Base-by-base conservation (phyloP, 2,113 vertebrate genomes). In the Oncorhynchus gorbuscha region DNA sequence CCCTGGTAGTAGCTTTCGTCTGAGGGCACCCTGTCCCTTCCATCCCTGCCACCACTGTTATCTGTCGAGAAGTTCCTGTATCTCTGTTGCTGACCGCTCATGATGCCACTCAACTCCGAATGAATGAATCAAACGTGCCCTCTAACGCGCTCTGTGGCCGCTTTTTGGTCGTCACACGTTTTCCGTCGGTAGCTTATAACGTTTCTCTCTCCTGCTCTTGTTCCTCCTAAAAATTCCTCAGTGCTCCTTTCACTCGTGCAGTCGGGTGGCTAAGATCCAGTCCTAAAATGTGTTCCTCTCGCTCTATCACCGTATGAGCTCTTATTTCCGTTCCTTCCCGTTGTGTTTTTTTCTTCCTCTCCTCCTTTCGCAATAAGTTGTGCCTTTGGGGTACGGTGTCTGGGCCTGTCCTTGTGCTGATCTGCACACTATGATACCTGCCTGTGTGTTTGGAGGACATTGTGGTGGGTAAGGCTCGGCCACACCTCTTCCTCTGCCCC, bases 1-100 rank as follows among this genome's bases (percentile, higher is more conserved):
- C 91, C 93, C 80, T 92, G 93, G 86, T 92, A 93, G 78, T 87
- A 89, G 20, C 75, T 82, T 0, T 94, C 94, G 0, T 94, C 93
- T 49, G 94, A 94, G 73, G 87, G 76, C 48, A 80, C 4, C 76
- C 93, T 90, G n/a, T 92, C 89, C 74, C 90, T 92, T 74, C 90
- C 88, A n/a, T 55, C 51, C 51, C 51, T 55, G 51, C 51, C 51
- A 55, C 61, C 61, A 69, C 71, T 4, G 71, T 87, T 83, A 79
- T 88, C 92, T 39, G 79, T 71, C 69, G 93, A 94, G 69, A 84
- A 75, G 80, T 93, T 94, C 86, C 90, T 92, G 80, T 83, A 86
- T 80, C 67, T 92, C 85, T 91, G 85, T 9, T 48, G 65, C 28
- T 86, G 83, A 55, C 80, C 79, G 82, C 74, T 92, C 94, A 94